Evolutionary conservation across 2,888 invertebrate genomes (phyloP), one percentile per base, ranked within the genome.

Genomic region (Eristalis tenax): DNA sequence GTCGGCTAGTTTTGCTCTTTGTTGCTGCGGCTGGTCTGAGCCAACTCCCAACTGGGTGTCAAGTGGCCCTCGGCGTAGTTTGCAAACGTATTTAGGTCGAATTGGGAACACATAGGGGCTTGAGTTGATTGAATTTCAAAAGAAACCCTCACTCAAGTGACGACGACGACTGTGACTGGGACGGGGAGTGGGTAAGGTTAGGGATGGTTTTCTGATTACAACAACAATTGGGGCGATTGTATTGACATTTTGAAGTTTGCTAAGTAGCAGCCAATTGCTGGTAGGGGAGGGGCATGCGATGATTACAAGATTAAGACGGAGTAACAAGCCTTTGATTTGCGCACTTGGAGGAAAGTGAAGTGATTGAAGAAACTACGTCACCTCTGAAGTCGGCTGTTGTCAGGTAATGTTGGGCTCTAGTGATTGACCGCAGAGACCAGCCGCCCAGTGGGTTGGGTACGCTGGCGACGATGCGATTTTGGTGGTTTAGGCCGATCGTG

Each of bases 41-140:
- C 57, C 35, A 80, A 68, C 61, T 74, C 61, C 15, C 50, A 43
- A 23, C 43, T 61, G 70, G 71, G 50, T 82, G 56, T 70, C 61
- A 50, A 77, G 76, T 76, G 59, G 38, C 64, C 59, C 43, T 66
- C 59, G 59, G 13, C 59, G 59, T 13, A 8, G 50, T 8, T 50
- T 50, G 50, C 18, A 18, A 43, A 56, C 40, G 71, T 71, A 83
- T 73, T 71, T 77, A 63, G 83, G 83, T 83, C 77, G 71, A 73
- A 56, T 50, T 59, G n/a, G 35, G 59, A 68, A 35, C 38, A 35
- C 38, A 83, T 83, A 78, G 66, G 83, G 78, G 77, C 50, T 32
- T 32, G 50, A 71, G 61, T 61, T 28, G 66, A 71, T 70, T 61
- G 32, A 22, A 50, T 50, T 50, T 22, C 59, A 32, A 50, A 56